Evolutionary conservation across 2,797 vertebrate species (phyloP).

Genomic region (Crocodylus rhombifer): DNA sequence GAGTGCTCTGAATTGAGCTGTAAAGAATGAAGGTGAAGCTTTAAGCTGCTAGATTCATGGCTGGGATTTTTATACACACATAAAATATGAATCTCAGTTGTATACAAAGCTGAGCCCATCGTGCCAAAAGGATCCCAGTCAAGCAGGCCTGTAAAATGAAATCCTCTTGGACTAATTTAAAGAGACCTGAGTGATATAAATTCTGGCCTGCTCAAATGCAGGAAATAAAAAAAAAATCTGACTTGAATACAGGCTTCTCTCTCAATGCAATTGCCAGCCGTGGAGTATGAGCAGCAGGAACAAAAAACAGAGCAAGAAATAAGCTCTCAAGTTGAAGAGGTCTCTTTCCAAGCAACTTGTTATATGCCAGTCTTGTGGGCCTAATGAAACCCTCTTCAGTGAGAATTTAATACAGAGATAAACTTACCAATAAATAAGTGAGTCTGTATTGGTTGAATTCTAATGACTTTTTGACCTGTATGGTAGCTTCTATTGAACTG

Average conservation of each 20-base stretch:
- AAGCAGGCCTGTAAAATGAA: conserved; percentile 85
- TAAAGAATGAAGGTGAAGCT: conserved; percentile 81
- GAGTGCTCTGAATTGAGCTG: conserved; percentile 75
- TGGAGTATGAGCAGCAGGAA: background rate
- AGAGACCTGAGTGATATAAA: conserved; percentile 81
- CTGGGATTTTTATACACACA: conserved; percentile 80
- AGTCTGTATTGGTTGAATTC: conserved; percentile 41
- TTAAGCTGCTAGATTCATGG: conserved; percentile 81
- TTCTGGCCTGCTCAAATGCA: conserved; percentile 79
- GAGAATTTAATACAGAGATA: conserved; percentile 70
- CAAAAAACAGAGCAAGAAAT: conserved; percentile 42
- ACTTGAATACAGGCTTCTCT: conserved; percentile 62
- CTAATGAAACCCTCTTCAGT: conserved; percentile 61
- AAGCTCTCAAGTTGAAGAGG: conserved; percentile 18
- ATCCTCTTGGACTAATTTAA: conserved; percentile 84
- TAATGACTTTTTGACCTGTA: conserved; percentile 33
- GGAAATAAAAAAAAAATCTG: conserved; percentile 65
- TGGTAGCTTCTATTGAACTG: conserved; percentile 28
- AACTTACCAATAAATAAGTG: conserved; percentile 68
- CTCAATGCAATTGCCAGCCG: background rate
- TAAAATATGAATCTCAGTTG: conserved; percentile 85
- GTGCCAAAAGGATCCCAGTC: conserved; percentile 82
- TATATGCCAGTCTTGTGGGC: conserved; percentile 50
- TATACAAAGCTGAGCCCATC: conserved; percentile 83
- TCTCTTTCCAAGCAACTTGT: background rate